Evolutionary conservation across 1,140 invertebrate genomes (phyloP), one percentile per base, ranked within the genome.

Genomic region (Meloidogyne chitwoodi): DNA sequence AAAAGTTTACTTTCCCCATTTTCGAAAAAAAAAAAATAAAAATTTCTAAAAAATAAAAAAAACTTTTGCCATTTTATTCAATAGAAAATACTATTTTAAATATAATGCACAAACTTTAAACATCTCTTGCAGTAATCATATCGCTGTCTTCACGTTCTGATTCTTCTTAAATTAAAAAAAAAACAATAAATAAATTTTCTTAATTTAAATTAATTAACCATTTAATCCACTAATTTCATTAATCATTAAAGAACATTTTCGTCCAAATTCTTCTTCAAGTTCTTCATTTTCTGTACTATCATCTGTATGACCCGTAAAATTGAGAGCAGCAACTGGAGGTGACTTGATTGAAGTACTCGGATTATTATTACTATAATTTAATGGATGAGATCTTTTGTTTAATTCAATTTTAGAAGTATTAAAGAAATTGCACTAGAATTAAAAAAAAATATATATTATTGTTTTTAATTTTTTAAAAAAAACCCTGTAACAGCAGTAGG

Each of bases 401-500:
- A 72, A 31, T 34, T 68, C 38, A 48, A n/a, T 61, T 31, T 68
- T 73, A 27, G 48, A 63, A 67, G 67, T 22, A 27, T 83, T 83
- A 38, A 71, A 83, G 8, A 38, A 22, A 26, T 66, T 71, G 77
- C 81, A 83, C 16, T 81, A 8, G n/a, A 56, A 56, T 6, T n/a
- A 3, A 5, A 16, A 16, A 44, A 16, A 6, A 41, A 41, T 14
- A 41, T 14, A 2, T 14, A 41, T 12, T 41, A n/a, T 44, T 16
- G 16, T 44, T 44, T 16, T 44, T 56, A n/a, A 22, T 6, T 6
- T 6, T n/a, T 16, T 22, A 56, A 22, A 48, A 19, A 3, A 56
- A 56, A 56, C 48, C 48, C 48, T 79, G 74, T 64, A 83, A 61
- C 81, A 83, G 44, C 79, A 63, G 41, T 69, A 83, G 1, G 81